phyloP scores from a whole-genome alignment of 2,113 vertebrate genomes.

The Serilophus lunatus region DNA sequence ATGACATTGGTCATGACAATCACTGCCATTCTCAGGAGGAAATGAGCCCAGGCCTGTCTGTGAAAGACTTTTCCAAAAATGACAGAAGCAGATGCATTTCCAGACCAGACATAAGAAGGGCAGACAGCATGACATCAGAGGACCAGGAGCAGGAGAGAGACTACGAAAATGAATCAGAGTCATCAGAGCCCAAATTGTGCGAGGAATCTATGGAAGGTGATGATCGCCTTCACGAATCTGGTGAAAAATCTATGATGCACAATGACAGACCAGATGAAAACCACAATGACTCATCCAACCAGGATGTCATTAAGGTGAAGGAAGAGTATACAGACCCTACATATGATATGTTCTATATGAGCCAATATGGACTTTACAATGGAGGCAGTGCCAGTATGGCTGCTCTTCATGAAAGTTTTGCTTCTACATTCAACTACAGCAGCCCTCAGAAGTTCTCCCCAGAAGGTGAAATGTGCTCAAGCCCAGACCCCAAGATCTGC shows the following conservation, averaged over 20 bases:
- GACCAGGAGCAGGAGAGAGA: constrained; percentile 97
- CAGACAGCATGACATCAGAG: constrained; percentile 96
- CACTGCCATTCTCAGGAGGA: constrained; percentile 94
- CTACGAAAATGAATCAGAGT: constrained; percentile 97
- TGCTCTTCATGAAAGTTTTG: constrained; percentile 93
- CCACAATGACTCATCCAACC: constrained; percentile 84
- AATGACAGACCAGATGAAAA: constrained; percentile 85
- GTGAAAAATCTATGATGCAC: constrained; percentile 73
- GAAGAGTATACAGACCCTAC: constrained; percentile 96
- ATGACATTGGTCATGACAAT: constrained; percentile 88
- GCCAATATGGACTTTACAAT: constrained; percentile 97
- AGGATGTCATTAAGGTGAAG: constrained; percentile 91
- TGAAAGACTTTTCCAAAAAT: constrained; percentile 89
- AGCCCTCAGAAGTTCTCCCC: constrained; percentile 97
- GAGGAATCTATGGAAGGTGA: constrained; percentile 91
- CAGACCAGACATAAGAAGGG: constrained; percentile 86
- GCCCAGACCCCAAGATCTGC: constrained; percentile 98
- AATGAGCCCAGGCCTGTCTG: constrained; percentile 89
- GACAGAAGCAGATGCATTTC: constrained; percentile 81
- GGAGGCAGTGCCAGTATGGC: constrained; percentile 91
- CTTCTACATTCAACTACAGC: constrained; percentile 92
- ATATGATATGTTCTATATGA: constrained; percentile 99
- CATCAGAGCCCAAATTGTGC: constrained; percentile 91
- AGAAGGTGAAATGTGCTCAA: constrained; percentile 94
- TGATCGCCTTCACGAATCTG: constrained; percentile 74